Base-by-base conservation (phyloP, 2,888 invertebrate species). In the Agrochola macilenta region DNA sequence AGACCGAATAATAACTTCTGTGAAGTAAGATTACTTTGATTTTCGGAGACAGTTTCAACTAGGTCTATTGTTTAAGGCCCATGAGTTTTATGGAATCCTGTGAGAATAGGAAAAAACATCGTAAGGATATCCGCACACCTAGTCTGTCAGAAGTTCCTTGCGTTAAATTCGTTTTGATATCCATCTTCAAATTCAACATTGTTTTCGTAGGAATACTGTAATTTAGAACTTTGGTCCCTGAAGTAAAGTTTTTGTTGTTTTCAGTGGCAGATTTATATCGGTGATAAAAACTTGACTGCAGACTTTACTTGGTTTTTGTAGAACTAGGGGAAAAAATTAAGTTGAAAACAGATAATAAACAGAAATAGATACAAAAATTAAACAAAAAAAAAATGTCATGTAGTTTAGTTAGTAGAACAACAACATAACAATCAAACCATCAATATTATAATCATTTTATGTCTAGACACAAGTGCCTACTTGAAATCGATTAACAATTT, bases 111-210 rank as follows among this genome's bases (percentile, higher is more conserved):
- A 39, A 89, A 89, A 86, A 89, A 86, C 85, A 89, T 87, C 82
- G 70, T 87, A 83, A 87, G 87, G 88, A 89, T 79, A 80, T 88
- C 89, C 87, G 87, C 39, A 63, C 65, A 83, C 39, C 75, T 79
- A 57, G 57, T 57, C 68, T 61, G 5, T 58, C 43, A 57, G 35
- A 63, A 57, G 14, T 65, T 60, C 12, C 49, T 23, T 65, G 57
- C 64, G 43, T 81, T 69, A 74, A 85, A 85, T 70, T 49, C 70
- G 72, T 49, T 60, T 52, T 20, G 74, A 85, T 80, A 52, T 17
- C 14, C 17, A 74, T 81, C 74, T 70, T 72, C 17, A 65, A 54
- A 63, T 73, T 58, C 63, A 46, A 74, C 72, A 70, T 76, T 78
- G 68, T 84, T 76, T 84, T 77, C 63, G 8, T 11, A 58, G 3